Conservation (phyloP, 2,797 vertebrate species). For the Hemibagrus guttatus region DNA sequence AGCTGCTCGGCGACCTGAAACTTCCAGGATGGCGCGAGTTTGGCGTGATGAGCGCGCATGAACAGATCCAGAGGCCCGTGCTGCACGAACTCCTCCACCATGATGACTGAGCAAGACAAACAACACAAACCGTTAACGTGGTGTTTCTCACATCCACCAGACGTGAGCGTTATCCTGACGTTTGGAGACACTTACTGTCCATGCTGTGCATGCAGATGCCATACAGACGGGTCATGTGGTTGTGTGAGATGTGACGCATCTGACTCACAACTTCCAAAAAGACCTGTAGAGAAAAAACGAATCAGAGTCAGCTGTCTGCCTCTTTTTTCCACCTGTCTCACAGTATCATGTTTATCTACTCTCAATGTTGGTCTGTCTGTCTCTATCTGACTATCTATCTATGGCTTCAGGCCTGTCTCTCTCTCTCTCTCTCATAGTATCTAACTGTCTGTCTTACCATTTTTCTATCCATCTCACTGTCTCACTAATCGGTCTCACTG, state of each 20-base stretch:
- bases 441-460: neutral
- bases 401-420: no score
- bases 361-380: no score
- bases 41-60: constrained; percentile 79
- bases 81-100: constrained; percentile 86
- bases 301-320: neutral
- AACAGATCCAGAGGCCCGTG: constrained; percentile 84
- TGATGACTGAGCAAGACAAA: constrained; percentile 74
- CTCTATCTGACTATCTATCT: no score
- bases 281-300: constrained; percentile 61
- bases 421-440: neutral
- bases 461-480: neutral
- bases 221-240: constrained; percentile 82
- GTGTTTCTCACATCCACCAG: neutral
- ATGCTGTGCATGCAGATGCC: constrained; percentile 82
- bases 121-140: neutral
- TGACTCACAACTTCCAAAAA: constrained; percentile 86
- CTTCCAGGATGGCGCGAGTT: constrained; percentile 83
- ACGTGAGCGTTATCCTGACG: neutral
- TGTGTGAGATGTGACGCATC: constrained; percentile 86
- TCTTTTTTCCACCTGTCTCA: neutral
- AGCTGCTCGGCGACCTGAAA: constrained; percentile 88
- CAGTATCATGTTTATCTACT: no score
- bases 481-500: no score
- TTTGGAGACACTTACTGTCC: constrained; percentile 76